Base-by-base conservation (phyloP, 1,140 invertebrate species). In the Drosophila seguyi region DNA sequence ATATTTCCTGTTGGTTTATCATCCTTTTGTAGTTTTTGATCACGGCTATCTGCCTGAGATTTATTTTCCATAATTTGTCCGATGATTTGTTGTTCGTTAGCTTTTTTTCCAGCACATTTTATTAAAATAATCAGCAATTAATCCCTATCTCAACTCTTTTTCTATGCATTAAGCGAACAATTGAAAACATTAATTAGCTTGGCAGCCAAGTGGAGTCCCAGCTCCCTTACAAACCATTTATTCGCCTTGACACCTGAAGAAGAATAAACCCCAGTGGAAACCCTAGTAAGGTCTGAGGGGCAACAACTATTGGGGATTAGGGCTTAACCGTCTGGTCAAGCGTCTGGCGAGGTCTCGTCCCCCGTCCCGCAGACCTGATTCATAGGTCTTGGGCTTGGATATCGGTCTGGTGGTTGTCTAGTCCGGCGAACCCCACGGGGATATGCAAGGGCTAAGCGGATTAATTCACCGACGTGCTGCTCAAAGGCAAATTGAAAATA, bases 401-500 rank as follows among this genome's bases (percentile, higher is more conserved):
- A 27, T 42, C 57, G 38, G 67, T 83, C 79, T 83, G 84, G 69
- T 53, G 55, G 67, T 69, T 74, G 84, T 87, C 84, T 87, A 77
- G 84, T 80, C 84, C 36, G 65, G 50, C 29, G 41, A 62, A 59
- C 61, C 80, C 79, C 85, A 42, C 45, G 47, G 81, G 84, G 59
- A 61, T 68, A 79, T 74, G 85, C 80, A 39, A 77, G 38, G 25
- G 56, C 67, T 84, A 88, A 88, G 80, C 73, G 84, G 84, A 90
- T 88, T 90, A 84, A 78, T 84, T 88, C 67, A 65, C 72, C 88
- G 80, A 88, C 80, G 83, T 88, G 79, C 82, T 88, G 73, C 47
- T 84, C 80, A 67, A 83, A 57, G 69, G 50, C 36, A 47, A 48
- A 47, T 66, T 61, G 44, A 57, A 57, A 65, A 74, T 44, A 60